Conservation (phyloP, 2,888 invertebrate genomes). For the Andricus quercusramuli region DNA sequence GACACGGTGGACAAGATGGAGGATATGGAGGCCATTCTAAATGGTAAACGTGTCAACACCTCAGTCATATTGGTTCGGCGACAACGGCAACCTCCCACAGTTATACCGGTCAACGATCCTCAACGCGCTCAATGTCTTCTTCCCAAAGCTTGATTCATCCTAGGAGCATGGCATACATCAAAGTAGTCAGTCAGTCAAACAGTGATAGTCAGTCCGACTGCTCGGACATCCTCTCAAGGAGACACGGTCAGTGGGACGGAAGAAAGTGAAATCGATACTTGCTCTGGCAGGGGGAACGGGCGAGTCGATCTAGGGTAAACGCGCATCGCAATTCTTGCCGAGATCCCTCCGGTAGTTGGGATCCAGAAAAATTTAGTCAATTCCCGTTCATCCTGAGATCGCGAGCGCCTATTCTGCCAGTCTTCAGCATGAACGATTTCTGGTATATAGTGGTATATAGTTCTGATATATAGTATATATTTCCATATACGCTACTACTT, state of each 20-base stretch:
- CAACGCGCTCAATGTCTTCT: constrained; percentile 75
- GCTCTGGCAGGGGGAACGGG: constrained; percentile 49
- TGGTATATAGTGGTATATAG: neutral
- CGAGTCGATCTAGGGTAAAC: constrained; percentile 46
- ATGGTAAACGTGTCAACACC: constrained; percentile 76
- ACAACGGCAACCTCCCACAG: constrained; percentile 78
- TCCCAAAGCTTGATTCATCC: constrained; percentile 70
- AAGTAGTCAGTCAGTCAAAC: constrained; percentile 50
- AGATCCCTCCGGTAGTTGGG: constrained; percentile 53
- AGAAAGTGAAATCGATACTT: constrained; percentile 45
- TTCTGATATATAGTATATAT: constrained; percentile 53
- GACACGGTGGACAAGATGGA: constrained; percentile 72
- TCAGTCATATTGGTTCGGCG: constrained; percentile 78
- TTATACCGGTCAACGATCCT: constrained; percentile 76
- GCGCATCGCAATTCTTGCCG: constrained; percentile 61
- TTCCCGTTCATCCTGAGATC: constrained; percentile 62
- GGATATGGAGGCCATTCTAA: constrained; percentile 67
- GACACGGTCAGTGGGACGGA: constrained; percentile 49
- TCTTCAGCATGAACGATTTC: constrained; percentile 52
- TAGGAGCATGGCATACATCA: constrained; percentile 65
- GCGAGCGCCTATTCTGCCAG: constrained; percentile 52
- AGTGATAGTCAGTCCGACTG: constrained; percentile 61
- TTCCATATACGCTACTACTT: constrained; percentile 62
- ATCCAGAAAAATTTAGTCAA: constrained; percentile 69
- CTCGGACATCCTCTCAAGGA: constrained; percentile 54